A percentile compares a stretch with the other conserved stretches of the same genome.
These are phyloP conservation scores for Sebastes diploproa DNA, from an alignment of 2,797 vertebrate species.

Conservation along the genomic window DNA sequence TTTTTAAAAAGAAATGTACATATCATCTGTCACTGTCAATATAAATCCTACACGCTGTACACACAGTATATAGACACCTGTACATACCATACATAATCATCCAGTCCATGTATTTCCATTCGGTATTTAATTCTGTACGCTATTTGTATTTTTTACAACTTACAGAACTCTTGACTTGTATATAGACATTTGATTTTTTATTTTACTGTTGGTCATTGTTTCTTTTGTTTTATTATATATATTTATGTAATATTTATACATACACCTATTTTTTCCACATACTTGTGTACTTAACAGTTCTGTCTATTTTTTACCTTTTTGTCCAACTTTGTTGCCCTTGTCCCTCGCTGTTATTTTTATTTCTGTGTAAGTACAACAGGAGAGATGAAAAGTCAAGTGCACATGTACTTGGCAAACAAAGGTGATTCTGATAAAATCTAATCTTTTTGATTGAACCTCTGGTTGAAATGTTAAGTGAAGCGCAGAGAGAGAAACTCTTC, in stretches of 20 bases:
- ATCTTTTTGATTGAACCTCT: neutral
- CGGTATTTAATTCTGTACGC: neutral
- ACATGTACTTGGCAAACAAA: too few relatives aligned
- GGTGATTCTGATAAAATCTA: neutral
- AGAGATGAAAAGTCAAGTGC: too few relatives aligned
- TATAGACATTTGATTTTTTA: neutral
- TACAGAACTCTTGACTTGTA: neutral
- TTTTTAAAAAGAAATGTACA: too few relatives aligned
- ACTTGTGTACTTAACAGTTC: too few relatives aligned
- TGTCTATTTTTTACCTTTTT: too few relatives aligned
- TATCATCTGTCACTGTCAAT: too few relatives aligned
- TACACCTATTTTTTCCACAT: too few relatives aligned
- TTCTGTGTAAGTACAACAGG: too few relatives aligned
- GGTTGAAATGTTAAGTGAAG: neutral
- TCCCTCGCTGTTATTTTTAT: too few relatives aligned
- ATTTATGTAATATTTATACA: too few relatives aligned
- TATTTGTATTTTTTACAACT: neutral
- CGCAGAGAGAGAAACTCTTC: neutral
- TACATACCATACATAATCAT: neutral
- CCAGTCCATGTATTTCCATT: accelerated
- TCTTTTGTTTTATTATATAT: neutral
- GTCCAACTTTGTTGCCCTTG: too few relatives aligned
- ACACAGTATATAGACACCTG: neutral
- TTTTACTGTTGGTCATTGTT: neutral
- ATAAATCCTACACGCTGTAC: neutral